Evolutionary conservation across 1,140 invertebrate genomes (phyloP), one percentile per base, ranked within the genome.

Genomic region (Solenopsis invicta): DNA sequence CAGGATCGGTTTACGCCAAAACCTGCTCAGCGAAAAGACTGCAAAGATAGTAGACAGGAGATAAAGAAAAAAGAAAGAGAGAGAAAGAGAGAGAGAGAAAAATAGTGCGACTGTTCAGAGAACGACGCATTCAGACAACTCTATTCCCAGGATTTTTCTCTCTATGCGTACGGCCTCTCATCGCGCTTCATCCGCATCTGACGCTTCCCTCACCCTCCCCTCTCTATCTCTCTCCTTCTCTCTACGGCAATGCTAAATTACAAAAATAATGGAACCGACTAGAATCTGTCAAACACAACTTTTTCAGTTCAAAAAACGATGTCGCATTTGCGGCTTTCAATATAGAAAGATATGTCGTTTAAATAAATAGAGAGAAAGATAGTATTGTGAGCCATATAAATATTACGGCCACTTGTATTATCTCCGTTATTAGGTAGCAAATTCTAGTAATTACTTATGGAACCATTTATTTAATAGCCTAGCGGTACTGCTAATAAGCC

Each of bases 121-220:
- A 61, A 61, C 69, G 48, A 59, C 59, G 59, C 77, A 81, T 86
- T 86, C 76, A 80, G 59, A 84, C 54, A 61, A 82, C 66, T 86
- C 64, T 54, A 86, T 81, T 50, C 76, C 12, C 56, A 21, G 74
- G 80, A 88, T 75, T 81, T 76, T 71, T 61, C 62, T 48, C 34
- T 74, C 64, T 59, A 45, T 72, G 56, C 10, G 24, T 64, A 69
- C 52, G 78, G 48, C 69, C n/a, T 69, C 48, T 75, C 69, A 84
- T 84, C 69, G 10, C 41, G 16, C 18, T 84, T 84, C 61, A 84
- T 75, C 56, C 45, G n/a, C 29, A 29, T 29, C 29, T 29, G 29
- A 29, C 29, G 29, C 29, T 29, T 34, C 13, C 29, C 21, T 9
- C 29, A 13, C 4, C 29, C 6, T 10, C 9, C 34, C 9, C 18